Percentiles rank a stretch among this genome's conserved stretches.
These are phyloP conservation scores for Meloidogyne floridensis DNA, from an alignment of 1,140 invertebrate genomes.

Conservation along the genomic window DNA sequence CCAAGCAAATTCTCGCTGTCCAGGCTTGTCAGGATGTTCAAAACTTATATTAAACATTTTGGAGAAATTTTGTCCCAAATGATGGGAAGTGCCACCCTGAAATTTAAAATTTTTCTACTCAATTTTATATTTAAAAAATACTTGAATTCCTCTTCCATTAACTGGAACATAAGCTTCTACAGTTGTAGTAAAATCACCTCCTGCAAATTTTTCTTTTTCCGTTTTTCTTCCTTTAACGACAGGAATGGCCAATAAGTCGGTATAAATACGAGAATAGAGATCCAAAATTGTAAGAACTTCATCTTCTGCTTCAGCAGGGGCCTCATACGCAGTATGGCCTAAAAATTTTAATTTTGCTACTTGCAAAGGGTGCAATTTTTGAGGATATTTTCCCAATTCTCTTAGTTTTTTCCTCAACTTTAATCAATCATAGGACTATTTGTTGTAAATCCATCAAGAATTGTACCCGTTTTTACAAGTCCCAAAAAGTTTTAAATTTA, in stretches of 20 bases:
- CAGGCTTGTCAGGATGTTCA: slow-evolving; percentile 81
- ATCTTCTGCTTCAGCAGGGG: slow-evolving; percentile 79
- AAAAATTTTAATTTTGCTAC: not conserved
- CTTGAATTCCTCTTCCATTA: slow-evolving; percentile 89
- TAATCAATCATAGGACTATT: too few species aligned
- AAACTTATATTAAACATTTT: slow-evolving; percentile 98
- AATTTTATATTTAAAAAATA: slow-evolving; percentile 44
- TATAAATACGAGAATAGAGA: slow-evolving; percentile 85
- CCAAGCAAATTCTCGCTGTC: slow-evolving; percentile 74
- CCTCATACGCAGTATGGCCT: slow-evolving; percentile 88
- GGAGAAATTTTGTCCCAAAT: slow-evolving; percentile 97
- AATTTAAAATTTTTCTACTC: slow-evolving; percentile 32
- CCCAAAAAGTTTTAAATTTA: too few species aligned
- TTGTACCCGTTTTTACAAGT: too few species aligned
- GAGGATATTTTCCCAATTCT: too few species aligned
- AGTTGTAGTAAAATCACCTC: slow-evolving; percentile 94
- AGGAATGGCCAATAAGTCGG: slow-evolving; percentile 88
- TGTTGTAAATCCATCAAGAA: too few species aligned
- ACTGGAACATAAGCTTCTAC: slow-evolving; percentile 92
- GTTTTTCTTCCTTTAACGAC: slow-evolving; percentile 93
- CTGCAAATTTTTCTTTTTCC: slow-evolving; percentile 99
- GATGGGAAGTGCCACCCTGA: slow-evolving; percentile 91
- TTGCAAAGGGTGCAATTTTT: too few species aligned
- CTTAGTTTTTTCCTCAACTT: too few species aligned
- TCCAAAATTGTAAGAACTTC: slow-evolving; percentile 76